Percentiles rank a stretch among this genome's conserved stretches.
Evolutionary conservation across 2,113 vertebrate genomes (phyloP).

Genomic region (Ovibos moschatus): DNA sequence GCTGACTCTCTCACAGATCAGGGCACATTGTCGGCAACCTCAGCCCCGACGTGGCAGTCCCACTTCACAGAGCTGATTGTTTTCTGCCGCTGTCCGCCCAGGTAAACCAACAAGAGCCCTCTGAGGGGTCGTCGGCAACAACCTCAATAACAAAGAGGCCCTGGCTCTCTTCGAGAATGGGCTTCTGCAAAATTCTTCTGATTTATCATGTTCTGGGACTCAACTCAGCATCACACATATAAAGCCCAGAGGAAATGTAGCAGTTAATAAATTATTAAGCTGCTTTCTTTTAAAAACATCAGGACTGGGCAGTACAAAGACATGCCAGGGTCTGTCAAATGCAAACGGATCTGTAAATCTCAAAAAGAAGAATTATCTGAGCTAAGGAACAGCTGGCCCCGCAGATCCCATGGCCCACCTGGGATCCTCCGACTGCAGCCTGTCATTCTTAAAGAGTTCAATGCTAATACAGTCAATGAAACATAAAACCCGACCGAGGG

Average conservation of each 20-base stretch:
- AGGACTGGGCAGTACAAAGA: slow-evolving; percentile 76
- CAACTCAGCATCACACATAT: slow-evolving; percentile 67
- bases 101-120: slow-evolving; percentile 60
- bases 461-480: slow-evolving; percentile 78
- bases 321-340: slow-evolving; percentile 71
- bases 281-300: slow-evolving; percentile 66
- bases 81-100: slow-evolving; percentile 33
- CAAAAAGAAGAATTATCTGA: slow-evolving; percentile 71
- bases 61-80: slow-evolving; percentile 18
- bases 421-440: slow-evolving; percentile 76
- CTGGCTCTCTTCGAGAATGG: slow-evolving; percentile 39
- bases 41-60: background rate
- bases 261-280: slow-evolving; percentile 81
- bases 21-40: background rate
- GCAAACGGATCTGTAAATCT: slow-evolving; percentile 77
- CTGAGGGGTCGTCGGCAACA: background rate
- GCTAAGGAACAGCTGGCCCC: slow-evolving; percentile 78
- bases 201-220: slow-evolving; percentile 70
- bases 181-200: slow-evolving; percentile 58
- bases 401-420: slow-evolving; percentile 75
- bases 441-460: slow-evolving; percentile 69
- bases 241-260: slow-evolving; percentile 78
- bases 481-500: slow-evolving; percentile 75
- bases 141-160: background rate
- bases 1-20: background rate